Evolutionary conservation across 2,888 invertebrate species (phyloP), one percentile per base, ranked within the genome.

Genomic region (Chydorus sphaericus): DNA sequence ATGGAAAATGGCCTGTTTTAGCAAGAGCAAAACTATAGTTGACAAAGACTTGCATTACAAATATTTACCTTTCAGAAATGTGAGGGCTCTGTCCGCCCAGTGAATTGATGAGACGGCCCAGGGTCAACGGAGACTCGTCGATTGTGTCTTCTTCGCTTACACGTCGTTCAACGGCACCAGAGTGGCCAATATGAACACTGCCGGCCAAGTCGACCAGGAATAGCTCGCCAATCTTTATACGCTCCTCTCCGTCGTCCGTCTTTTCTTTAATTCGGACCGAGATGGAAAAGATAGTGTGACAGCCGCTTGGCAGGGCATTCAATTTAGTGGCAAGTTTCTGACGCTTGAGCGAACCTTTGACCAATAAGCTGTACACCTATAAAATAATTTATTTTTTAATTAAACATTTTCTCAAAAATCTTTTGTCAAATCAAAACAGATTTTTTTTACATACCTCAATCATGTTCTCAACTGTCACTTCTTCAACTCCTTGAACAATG

Each of bases 121-220:
- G 77, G 0, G 97, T 96, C 55, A 97, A 71, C 56, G 98, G 74
- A 11, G 89, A 89, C 70, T 93, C 92, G 73, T 98, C 98, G 62
- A 98, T 97, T 66, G 85, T 94, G 0, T 91, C 93, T 5, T 94
- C 92, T 73, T 98, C 97, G 10, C 92, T 72, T 0, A 92, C 92
- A 7, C 90, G 79, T 66, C 84, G 85, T 65, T 96, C 93, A 36
- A 81, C 76, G 1, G 92, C 91, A 6, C 97, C 97, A 0, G 94
- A 92, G 64, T 91, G 81, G 16, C 88, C 87, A 62, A 97, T 89
- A 71, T 93, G 94, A 73, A 98, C 97, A 57, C 91, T 92, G 0
- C 97, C 97, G 1, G 97, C 97, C 65, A 98, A 74, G 75, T 98
- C 97, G 0, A 96, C 97, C 61, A 97, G 74, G 75, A 97, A 90